A percentile compares a stretch with the other conserved stretches of the same genome.
Evolutionary conservation across 2,797 vertebrate genomes (phyloP).

Genomic region (Cryptoblepharus egeriae): DNA sequence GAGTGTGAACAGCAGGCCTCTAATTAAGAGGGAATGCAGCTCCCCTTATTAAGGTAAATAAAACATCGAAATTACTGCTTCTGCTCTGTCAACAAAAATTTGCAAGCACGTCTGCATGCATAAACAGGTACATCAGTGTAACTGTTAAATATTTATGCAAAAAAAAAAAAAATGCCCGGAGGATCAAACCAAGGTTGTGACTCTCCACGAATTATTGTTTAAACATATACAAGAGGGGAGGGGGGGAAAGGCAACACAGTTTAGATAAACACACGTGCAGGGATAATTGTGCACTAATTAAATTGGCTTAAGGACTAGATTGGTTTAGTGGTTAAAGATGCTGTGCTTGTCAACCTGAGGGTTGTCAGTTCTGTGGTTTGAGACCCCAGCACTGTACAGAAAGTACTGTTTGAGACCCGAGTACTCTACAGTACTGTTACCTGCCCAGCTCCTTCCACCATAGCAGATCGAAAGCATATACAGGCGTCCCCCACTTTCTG

Average conservation of each 20-base stretch:
- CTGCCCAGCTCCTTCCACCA: too few species aligned
- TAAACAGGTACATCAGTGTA: conserved; percentile 1
- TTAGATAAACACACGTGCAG: background rate
- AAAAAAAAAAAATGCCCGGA: conserved; percentile 25
- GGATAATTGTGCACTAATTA: background rate
- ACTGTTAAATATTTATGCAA: conserved; percentile 20
- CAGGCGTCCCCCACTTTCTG: too few species aligned
- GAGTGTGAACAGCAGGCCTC: conserved; percentile 10
- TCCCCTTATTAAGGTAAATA: conserved; percentile 15
- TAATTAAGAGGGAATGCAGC: conserved; percentile 22
- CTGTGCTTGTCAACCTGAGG: too few species aligned
- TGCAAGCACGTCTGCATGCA: conserved; percentile 38
- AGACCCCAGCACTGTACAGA: too few species aligned
- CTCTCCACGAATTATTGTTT: conserved; percentile 7
- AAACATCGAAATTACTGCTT: conserved; percentile 14
- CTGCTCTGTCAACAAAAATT: conserved; percentile 10
- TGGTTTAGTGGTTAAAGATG: too few species aligned
- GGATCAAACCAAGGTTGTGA: conserved; percentile 42
- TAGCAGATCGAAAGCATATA: too few species aligned
- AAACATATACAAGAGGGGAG: background rate
- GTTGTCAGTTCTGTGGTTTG: too few species aligned
- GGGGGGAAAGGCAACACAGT: background rate
- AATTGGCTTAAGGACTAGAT: background rate
- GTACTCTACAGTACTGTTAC: too few species aligned
- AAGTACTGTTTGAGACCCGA: too few species aligned